Conservation (phyloP, 2,888 invertebrate species). For the Melanophora roralis region DNA sequence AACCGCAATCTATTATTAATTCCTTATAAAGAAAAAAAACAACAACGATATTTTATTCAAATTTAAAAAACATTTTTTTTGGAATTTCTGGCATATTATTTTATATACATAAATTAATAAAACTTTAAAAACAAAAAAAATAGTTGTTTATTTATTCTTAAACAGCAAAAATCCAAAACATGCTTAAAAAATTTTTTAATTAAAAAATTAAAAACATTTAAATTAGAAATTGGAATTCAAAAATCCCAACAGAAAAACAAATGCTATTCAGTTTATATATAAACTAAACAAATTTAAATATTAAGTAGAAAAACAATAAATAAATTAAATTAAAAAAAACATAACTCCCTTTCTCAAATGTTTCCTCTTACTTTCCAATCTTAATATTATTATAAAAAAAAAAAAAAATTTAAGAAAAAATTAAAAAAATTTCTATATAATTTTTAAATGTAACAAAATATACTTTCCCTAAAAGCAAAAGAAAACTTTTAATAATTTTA, state of each 20-base stretch:
- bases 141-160: slow-evolving; percentile 41
- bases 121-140: not conserved
- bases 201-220: slow-evolving; percentile 17
- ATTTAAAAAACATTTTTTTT: no score
- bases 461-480: slow-evolving; percentile 24
- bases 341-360: slow-evolving; percentile 57
- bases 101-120: slow-evolving; percentile 21
- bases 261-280: slow-evolving; percentile 43
- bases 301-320: slow-evolving; percentile 34
- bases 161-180: slow-evolving; percentile 42
- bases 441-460: slow-evolving; percentile 32
- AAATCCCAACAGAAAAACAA: slow-evolving; percentile 45
- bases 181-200: slow-evolving; percentile 9
- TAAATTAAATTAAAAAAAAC: slow-evolving; percentile 32
- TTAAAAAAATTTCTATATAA: slow-evolving; percentile 30
- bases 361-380: slow-evolving; percentile 62
- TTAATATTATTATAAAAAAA: slow-evolving; percentile 24
- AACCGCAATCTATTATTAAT: not conserved
- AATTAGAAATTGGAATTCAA: not conserved
- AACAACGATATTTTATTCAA: slow-evolving; percentile 44
- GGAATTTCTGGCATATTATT: slow-evolving; percentile 47
- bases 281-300: slow-evolving; percentile 36
- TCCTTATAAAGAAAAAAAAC: slow-evolving; percentile 20
- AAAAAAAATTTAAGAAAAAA: slow-evolving; percentile 25
- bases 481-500: slow-evolving; percentile 16